phyloP scores from a whole-genome alignment of 2,113 vertebrate genomes.

The Hyperoodon ampullatus region DNA sequence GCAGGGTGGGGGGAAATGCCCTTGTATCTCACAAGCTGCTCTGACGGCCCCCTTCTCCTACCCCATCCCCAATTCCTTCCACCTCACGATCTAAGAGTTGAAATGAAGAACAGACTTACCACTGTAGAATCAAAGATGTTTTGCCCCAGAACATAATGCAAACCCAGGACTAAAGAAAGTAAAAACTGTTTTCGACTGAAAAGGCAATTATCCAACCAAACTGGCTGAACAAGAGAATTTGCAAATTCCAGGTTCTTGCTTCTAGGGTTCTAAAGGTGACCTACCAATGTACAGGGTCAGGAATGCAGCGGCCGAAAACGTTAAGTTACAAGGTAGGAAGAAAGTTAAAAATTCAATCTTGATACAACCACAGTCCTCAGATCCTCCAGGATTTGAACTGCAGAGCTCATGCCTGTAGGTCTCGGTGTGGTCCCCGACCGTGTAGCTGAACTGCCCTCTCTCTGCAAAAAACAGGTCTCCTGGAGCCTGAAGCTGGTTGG shows the following conservation, averaged over 20 bases:
- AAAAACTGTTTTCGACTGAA: not conserved
- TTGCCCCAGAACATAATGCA: not conserved
- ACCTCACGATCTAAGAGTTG: not conserved
- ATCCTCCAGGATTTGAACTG: not conserved
- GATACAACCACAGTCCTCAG: not conserved
- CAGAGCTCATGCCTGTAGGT: not conserved
- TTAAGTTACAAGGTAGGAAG: not conserved
- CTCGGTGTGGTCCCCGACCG: accelerated
- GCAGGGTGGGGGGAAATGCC: accelerated
- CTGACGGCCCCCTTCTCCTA: not conserved
- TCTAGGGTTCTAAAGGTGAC: not conserved
- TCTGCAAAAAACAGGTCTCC: not conserved
- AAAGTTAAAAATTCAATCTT: not conserved
- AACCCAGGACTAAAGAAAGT: not conserved
- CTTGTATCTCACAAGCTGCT: not conserved
- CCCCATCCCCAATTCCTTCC: not conserved
- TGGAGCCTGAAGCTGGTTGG: not conserved
- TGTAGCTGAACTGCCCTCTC: not conserved
- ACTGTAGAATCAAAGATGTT: not conserved
- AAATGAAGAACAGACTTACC: not conserved
- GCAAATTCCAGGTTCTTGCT: not conserved
- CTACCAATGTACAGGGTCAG: not conserved
- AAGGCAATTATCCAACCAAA: constrained; percentile 17
- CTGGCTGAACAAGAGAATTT: not conserved
- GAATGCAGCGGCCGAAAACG: not conserved